Evolutionary conservation across 2,797 vertebrate genomes (phyloP).

Genomic region (Sarcophilus harrisii): DNA sequence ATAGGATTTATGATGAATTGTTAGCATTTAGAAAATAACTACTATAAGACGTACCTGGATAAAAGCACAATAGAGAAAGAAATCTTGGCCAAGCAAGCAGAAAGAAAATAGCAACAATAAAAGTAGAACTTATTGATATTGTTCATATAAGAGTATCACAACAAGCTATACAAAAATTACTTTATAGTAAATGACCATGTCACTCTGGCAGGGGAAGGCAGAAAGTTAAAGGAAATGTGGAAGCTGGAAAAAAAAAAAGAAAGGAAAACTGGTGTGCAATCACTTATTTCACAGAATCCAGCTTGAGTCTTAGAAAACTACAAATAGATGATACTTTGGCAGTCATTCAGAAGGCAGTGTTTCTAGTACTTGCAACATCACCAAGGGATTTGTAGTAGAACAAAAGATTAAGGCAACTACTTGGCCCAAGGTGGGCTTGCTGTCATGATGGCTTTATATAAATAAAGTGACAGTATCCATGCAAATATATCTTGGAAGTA

Average conservation of each 20-base stretch:
- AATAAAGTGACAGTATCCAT: conserved; percentile 46
- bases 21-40: conserved; percentile 58
- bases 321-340: conserved; percentile 25
- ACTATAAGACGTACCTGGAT: conserved; percentile 23
- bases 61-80: conserved; percentile 47
- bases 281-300: neutral
- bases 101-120: conserved; percentile 18
- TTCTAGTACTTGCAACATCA: conserved; percentile 24
- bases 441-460: conserved; percentile 45
- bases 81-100: conserved; percentile 27
- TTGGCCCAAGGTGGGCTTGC: conserved; percentile 14
- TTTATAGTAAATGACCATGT: neutral
- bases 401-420: conserved; percentile 5
- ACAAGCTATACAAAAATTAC: conserved; percentile 13
- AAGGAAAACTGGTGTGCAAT: conserved; percentile 34
- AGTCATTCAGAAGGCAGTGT: neutral
- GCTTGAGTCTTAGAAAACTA: conserved; percentile 12
- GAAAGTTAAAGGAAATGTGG: neutral
- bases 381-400: conserved; percentile 2
- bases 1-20: conserved; percentile 54
- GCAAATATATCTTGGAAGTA: neutral
- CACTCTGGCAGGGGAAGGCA: neutral
- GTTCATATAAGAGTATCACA: neutral
- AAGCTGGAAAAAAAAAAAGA: neutral
- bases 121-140: conserved; percentile 23